These are phyloP conservation scores for Anodontia alba DNA, from an alignment of 2,888 invertebrate genomes.

Conservation along the genomic window DNA sequence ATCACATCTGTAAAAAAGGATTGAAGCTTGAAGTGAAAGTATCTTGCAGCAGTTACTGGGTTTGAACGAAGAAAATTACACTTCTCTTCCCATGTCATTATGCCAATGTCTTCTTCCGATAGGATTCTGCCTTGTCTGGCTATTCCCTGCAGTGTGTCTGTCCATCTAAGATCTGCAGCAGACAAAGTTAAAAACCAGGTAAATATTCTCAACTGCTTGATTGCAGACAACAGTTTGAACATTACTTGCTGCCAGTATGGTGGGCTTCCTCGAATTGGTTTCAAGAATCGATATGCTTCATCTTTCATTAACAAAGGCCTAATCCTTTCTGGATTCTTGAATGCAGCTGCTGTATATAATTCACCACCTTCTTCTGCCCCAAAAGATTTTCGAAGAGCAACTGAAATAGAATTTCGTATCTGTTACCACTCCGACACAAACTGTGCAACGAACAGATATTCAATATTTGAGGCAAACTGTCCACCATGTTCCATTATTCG, in stretches of 20 bases:
- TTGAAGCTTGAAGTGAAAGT: constrained; percentile 33
- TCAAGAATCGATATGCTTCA: constrained; percentile 17
- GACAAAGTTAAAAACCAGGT: constrained; percentile 26
- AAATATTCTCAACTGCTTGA: constrained; percentile 23
- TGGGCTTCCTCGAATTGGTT: constrained; percentile 18
- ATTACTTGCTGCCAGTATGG: constrained; percentile 24
- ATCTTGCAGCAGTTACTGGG: constrained; percentile 51
- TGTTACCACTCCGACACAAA: constrained; percentile 26
- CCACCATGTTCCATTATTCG: constrained; percentile 19
- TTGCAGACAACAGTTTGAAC: constrained; percentile 23
- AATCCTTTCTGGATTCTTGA: constrained; percentile 3
- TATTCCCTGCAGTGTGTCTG: constrained; percentile 59
- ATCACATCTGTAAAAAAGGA: constrained; percentile 55
- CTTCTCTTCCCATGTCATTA: constrained; percentile 59
- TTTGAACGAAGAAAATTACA: constrained; percentile 54
- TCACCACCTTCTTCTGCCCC: not conserved
- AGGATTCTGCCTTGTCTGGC: constrained; percentile 38
- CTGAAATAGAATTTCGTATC: constrained; percentile 16
- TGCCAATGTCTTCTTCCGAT: constrained; percentile 32
- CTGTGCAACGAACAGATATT: constrained; percentile 36
- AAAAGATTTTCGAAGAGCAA: constrained; percentile 23
- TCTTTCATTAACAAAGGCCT: not conserved
- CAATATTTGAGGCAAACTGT: constrained; percentile 32
- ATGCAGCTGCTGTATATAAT: constrained; percentile 18
- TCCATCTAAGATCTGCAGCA: constrained; percentile 66